Evolutionary conservation across 2,113 vertebrate species (phyloP).

Genomic region (Junco hyemalis): DNA sequence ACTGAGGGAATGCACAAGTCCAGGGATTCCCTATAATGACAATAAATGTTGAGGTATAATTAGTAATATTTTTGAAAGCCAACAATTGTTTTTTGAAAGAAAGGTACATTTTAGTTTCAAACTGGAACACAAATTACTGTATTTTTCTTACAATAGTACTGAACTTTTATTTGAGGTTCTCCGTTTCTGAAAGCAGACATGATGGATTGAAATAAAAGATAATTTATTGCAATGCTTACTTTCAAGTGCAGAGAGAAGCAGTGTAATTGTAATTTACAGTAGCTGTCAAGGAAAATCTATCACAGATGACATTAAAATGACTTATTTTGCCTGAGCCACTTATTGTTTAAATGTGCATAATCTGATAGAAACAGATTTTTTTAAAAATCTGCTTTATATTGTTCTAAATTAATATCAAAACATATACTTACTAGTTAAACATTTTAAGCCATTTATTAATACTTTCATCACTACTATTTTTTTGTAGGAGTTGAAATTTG

Average conservation of each 20-base stretch:
- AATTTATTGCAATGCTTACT: constrained; percentile 87
- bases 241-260: constrained; percentile 79
- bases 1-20: constrained; percentile 61
- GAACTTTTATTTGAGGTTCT: constrained; percentile 82
- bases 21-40: constrained; percentile 68
- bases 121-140: constrained; percentile 81
- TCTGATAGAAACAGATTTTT: constrained; percentile 80
- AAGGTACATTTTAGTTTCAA: constrained; percentile 76
- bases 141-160: constrained; percentile 81
- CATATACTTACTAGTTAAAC: constrained; percentile 80
- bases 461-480: constrained; percentile 70
- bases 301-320: constrained; percentile 85
- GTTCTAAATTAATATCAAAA: constrained; percentile 84
- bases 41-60: constrained; percentile 75
- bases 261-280: constrained; percentile 87
- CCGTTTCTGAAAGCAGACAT: constrained; percentile 81
- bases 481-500: constrained; percentile 61
- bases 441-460: constrained; percentile 78
- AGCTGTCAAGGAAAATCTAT: constrained; percentile 85
- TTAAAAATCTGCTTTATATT: constrained; percentile 68
- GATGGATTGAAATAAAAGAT: constrained; percentile 87
- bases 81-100: constrained; percentile 76
- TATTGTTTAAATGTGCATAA: constrained; percentile 86
- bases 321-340: constrained; percentile 85
- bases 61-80: constrained; percentile 78